Conservation (phyloP, 2,888 invertebrate species). For the Orthosia gracilis region DNA sequence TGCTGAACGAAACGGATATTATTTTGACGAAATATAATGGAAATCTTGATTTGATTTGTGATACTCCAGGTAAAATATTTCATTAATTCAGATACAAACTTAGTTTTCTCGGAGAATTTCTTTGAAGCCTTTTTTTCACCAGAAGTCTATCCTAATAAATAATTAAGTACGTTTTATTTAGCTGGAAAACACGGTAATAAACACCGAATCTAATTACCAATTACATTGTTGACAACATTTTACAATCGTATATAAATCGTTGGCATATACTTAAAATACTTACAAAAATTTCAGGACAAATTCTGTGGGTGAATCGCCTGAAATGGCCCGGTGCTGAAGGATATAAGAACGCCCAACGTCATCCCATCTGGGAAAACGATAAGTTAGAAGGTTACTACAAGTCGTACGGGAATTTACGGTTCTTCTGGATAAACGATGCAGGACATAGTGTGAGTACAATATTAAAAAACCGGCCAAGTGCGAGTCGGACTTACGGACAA, state of each 20-base stretch:
- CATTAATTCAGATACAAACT: slow-evolving; percentile 14
- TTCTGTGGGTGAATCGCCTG: slow-evolving; percentile 94
- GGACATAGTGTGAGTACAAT: slow-evolving; percentile 94
- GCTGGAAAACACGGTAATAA: background rate
- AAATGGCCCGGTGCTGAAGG: slow-evolving; percentile 91
- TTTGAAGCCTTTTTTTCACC: background rate
- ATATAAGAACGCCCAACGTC: slow-evolving; percentile 91
- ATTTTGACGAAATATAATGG: slow-evolving; percentile 94
- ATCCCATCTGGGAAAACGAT: slow-evolving; percentile 91
- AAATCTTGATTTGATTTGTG: slow-evolving; percentile 96
- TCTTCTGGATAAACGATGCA: slow-evolving; percentile 95
- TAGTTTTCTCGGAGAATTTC: background rate
- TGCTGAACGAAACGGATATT: slow-evolving; percentile 93
- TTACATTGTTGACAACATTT: too few species aligned
- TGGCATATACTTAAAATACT: background rate
- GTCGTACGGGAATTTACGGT: slow-evolving; percentile 92
- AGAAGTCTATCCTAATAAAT: background rate
- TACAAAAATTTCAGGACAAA: slow-evolving; percentile 90
- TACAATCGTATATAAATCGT: background rate
- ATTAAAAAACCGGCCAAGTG: too few species aligned
- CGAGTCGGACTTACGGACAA: too few species aligned
- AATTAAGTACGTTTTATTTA: background rate
- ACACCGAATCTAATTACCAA: too few species aligned
- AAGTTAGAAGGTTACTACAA: slow-evolving; percentile 94
- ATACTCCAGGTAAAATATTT: slow-evolving; percentile 93